Evolutionary conservation across 2,797 vertebrate genomes (phyloP).

Genomic region (Pempheris klunzingeri): DNA sequence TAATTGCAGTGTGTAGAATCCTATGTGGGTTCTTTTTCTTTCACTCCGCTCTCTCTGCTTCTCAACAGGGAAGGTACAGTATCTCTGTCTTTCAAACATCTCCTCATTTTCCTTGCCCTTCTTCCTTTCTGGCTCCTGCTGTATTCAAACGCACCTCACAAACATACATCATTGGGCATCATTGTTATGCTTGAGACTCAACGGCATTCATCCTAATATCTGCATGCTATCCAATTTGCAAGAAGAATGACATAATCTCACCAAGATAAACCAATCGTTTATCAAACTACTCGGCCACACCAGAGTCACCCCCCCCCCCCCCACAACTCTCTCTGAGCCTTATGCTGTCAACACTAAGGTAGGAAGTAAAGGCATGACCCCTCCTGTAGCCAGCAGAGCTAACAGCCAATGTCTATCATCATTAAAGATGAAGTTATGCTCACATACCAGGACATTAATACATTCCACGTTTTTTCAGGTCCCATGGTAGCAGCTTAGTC

Average conservation of each 20-base stretch:
- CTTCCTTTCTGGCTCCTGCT: background rate
- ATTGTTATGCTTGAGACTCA: constrained; percentile 60
- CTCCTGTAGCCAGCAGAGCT: constrained; percentile 20
- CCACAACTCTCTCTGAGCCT: background rate
- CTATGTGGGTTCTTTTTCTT: background rate
- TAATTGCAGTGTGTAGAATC: constrained; percentile 3
- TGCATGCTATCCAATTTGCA: constrained; percentile 70
- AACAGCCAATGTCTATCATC: constrained; percentile 45
- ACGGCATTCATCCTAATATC: constrained; percentile 75
- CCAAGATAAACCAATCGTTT: constrained; percentile 71
- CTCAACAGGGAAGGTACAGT: constrained; percentile 29
- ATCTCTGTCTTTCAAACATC: constrained; percentile 17
- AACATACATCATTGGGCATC: constrained; percentile 65
- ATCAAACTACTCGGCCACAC: constrained; percentile 61
- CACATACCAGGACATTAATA: constrained; percentile 52
- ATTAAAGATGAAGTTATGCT: constrained; percentile 55
- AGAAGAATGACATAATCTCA: constrained; percentile 77
- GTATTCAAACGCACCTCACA: constrained; percentile 25
- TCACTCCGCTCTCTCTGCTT: background rate
- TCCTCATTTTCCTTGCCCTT: background rate
- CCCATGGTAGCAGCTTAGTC: constrained; percentile 34
- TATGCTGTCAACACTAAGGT: constrained; percentile 20
- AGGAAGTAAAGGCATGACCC: constrained; percentile 10
- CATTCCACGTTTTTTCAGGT: constrained; percentile 36
- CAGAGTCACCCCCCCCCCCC: background rate